Base-by-base conservation (phyloP, 2,113 vertebrate genomes). In the Fregetta grallaria region DNA sequence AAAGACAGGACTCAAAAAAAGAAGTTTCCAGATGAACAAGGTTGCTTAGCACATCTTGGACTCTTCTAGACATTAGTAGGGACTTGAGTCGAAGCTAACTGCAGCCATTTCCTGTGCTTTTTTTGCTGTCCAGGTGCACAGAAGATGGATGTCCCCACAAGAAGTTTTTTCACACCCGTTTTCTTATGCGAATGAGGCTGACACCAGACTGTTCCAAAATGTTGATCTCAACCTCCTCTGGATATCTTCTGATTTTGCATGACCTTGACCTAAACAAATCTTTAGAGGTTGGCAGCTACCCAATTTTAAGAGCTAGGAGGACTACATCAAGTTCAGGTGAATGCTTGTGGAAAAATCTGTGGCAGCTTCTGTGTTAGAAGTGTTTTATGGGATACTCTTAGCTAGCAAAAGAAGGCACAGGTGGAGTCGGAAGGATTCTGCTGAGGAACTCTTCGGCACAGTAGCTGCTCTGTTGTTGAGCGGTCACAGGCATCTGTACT, bases 201-300 rank as follows among this genome's bases (percentile, higher is more conserved):
- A 99, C 99, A 0, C 99, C 99, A 71, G 99, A 99, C 98, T 99
- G 99, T 97, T 99, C 99, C 86, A 99, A 99, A 98, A 99, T 99
- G 99, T 97, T 99, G 83, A 99, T 99, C 97, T 99, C 99, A 79
- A 99, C 99, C 1, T 99, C 99, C 55, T 99, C 99, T 53, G 99
- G 99, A 9, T 99, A 99, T 97, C 98, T 99, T 90, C 98, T 99
- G 90, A 99, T 99, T 97, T 98, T 99, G 73, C 99, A 99, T 34
- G 99, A 99, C 96, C 98, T 99, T 93, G 99, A 99, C 97, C 98
- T 99, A 79, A 99, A 99, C 15, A 99, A 99, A 95, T 99, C 99
- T 63, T 98, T 99, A 50, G 99, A 99, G 98, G 99, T 99, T 97
- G 99, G 99, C 97, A 99, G 99, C 97, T 99, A 99, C 98, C 99